Base-by-base conservation (phyloP, 2,797 vertebrate genomes). In the Eidolon dupreanum region DNA sequence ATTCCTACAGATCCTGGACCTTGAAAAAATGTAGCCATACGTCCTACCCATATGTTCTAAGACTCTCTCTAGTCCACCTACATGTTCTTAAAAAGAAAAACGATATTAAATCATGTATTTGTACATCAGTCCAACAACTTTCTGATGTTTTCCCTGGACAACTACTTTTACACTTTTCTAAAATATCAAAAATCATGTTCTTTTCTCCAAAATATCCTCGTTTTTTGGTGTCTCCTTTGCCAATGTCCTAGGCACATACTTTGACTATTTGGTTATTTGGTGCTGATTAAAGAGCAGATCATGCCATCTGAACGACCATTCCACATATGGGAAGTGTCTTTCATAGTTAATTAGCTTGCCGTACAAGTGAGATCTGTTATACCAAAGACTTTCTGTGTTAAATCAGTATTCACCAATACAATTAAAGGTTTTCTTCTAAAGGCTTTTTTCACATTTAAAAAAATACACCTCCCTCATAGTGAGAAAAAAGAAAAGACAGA, bases 371-470 rank as follows among this genome's bases (percentile, higher is more conserved):
- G 26, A 53, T n/a, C 49, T 70, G 22, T n/a, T 33, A 49, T 19
- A 57, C 8, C 36, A 53, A 93, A 74, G 63, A 57, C 53, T 68
- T 53, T 81, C 20, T 61, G 36, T 71, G 96, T 96, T 79, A 88
- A 88, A 10, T 84, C 28, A 81, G 19, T 83, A 63, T 89, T 87
- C 26, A 86, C 24, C 74, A 65, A 53, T 74, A 63, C 10, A 92
- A 53, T 85, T 90, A 84, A 71, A 70, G 61, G 70, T 93, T 96
- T 16, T 71, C 9, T 92, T 55, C 93, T 57, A 61, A 78, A 81
- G 1, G 33, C 31, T 51, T 88, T 73, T 87, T 74, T 38, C 12
- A 83, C 51, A 65, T 94, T 66, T 31, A n/a, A 90, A 90, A 90
- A 88, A 92, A 77, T 61, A 65, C 12, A 51, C 59, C 49, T 49